phyloP scores from a whole-genome alignment of 2,888 invertebrate species.

The Caenorhabditis afra region DNA sequence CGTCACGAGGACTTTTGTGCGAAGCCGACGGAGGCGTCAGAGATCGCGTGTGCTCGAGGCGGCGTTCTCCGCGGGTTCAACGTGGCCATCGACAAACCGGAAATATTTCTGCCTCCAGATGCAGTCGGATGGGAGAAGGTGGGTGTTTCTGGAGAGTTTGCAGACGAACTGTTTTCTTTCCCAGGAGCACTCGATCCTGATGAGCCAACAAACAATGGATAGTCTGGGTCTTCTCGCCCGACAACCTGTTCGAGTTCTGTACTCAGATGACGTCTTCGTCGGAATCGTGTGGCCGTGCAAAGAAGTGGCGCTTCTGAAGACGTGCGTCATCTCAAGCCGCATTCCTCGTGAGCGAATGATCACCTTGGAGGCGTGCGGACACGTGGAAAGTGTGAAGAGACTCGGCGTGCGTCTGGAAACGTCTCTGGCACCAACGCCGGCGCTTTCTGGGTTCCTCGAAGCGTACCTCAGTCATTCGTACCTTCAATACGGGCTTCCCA shows the following conservation, averaged over 20 bases:
- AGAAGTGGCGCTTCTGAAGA: conserved; percentile 65
- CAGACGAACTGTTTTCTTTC: too few relatives aligned
- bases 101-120: conserved; percentile 59
- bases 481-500: conserved; percentile 46
- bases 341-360: conserved; percentile 45
- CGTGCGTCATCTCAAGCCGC: conserved; percentile 20
- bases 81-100: conserved; percentile 32
- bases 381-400: conserved; percentile 22
- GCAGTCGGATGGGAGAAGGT: conserved; percentile 65
- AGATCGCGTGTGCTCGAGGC: conserved; percentile 25
- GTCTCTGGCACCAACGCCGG: not conserved
- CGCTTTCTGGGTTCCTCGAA: conserved; percentile 27
- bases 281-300: conserved; percentile 74
- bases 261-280: conserved; percentile 46
- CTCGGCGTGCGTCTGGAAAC: conserved; percentile 6
- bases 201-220: conserved; percentile 71
- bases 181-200: conserved; percentile 64
- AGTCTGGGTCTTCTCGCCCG: conserved; percentile 66
- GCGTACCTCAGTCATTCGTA: conserved; percentile 55
- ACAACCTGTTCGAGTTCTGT: conserved; percentile 43
- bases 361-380: conserved; percentile 29
- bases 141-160: not conserved
- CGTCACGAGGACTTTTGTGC: conserved; percentile 53
- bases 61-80: conserved; percentile 47
- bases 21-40: conserved; percentile 10